These are phyloP conservation scores for Enteromius argenteus DNA, from an alignment of 2,797 vertebrate species.

Conservation along the genomic window DNA sequence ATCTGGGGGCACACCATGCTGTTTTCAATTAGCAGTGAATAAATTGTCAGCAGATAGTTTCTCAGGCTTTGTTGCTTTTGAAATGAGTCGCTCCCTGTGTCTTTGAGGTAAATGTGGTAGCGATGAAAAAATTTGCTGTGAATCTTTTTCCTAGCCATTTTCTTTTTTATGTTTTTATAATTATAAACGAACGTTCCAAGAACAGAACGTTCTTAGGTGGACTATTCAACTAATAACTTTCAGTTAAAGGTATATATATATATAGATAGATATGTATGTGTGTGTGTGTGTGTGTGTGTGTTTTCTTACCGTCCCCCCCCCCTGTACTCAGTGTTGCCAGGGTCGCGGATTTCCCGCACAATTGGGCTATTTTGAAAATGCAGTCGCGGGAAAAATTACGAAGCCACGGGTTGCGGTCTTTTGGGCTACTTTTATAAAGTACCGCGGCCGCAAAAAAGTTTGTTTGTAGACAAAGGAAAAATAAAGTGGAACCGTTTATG, in stretches of 20 bases:
- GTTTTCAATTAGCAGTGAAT: conserved; percentile 50
- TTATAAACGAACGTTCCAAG: background rate
- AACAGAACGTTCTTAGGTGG: background rate
- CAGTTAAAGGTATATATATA: background rate
- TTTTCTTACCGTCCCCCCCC: too few species aligned
- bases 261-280: too few species aligned
- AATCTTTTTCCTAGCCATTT: background rate
- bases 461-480: too few species aligned
- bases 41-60: conserved; percentile 32
- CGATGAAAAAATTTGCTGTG: background rate
- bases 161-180: background rate
- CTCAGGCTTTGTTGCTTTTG: background rate
- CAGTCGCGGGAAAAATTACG: too few species aligned
- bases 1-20: conserved; percentile 35
- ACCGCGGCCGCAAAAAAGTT: too few species aligned
- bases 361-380: too few species aligned
- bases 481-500: too few species aligned
- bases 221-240: background rate
- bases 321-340: background rate
- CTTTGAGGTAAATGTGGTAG: conserved; percentile 7
- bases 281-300: too few species aligned
- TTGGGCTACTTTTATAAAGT: too few species aligned
- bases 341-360: too few species aligned
- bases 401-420: too few species aligned
- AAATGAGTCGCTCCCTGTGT: background rate